These are phyloP conservation scores for Pitta sordida DNA, from an alignment of 2,113 vertebrate genomes.

Conservation along the genomic window DNA sequence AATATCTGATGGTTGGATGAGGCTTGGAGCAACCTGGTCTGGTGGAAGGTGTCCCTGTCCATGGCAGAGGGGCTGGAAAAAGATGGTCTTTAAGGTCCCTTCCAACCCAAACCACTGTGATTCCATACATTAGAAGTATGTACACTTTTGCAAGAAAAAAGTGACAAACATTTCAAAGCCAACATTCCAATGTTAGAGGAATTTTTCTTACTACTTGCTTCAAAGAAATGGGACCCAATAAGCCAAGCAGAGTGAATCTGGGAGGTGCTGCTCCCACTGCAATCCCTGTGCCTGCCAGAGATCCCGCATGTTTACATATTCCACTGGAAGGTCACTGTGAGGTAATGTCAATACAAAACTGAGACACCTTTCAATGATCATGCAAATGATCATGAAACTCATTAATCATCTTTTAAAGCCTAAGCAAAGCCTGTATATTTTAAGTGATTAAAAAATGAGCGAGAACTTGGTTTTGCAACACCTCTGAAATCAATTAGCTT, in stretches of 20 bases:
- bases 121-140: neutral
- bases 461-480: neutral
- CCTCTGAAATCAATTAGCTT: slow-evolving; percentile 13
- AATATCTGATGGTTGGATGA: neutral
- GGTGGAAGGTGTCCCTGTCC: neutral
- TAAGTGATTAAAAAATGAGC: neutral
- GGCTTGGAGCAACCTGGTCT: neutral
- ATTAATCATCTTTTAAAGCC: neutral
- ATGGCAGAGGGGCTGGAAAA: neutral
- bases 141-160: neutral
- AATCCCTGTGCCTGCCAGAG: neutral
- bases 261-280: neutral
- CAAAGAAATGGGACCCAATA: neutral
- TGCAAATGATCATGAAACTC: neutral
- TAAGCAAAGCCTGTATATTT: neutral
- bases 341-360: neutral
- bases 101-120: neutral
- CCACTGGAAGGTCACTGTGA: neutral
- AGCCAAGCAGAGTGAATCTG: neutral
- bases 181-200: neutral
- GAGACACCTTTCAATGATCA: neutral
- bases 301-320: neutral
- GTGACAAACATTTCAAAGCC: neutral
- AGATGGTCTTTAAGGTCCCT: neutral
- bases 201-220: neutral